A percentile compares a stretch with the other conserved stretches of the same genome.
These are phyloP conservation scores for Sweltsa coloradensis DNA, from an alignment of 1,140 invertebrate species.

Conservation along the genomic window DNA sequence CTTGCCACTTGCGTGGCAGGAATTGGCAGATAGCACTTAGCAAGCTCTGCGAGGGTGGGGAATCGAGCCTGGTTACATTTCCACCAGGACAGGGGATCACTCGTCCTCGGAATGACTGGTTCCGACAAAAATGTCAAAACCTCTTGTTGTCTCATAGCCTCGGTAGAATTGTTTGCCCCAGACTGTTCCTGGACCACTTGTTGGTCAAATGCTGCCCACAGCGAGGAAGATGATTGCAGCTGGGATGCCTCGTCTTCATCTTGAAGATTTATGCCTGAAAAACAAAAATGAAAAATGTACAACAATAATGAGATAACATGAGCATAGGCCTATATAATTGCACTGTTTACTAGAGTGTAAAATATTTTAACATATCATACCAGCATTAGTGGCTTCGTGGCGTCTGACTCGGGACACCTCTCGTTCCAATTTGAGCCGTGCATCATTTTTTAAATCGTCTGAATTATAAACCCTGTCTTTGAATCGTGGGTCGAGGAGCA, in stretches of 20 bases:
- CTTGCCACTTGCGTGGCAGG: constrained; percentile 1
- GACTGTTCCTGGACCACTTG: neutral
- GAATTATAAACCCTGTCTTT: neutral
- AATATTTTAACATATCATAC: no score
- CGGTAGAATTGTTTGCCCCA: neutral
- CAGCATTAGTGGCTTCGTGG: no score
- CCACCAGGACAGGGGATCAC: constrained; percentile 1
- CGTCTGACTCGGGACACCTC: no score
- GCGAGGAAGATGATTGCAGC: neutral
- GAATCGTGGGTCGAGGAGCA: neutral
- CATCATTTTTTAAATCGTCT: neutral
- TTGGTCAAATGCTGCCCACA: neutral
- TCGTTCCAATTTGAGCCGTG: no score
- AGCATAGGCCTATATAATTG: no score
- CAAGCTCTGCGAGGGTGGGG: constrained; percentile 3
- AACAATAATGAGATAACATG: no score
- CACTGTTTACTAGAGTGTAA: no score
- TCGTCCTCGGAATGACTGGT: neutral
- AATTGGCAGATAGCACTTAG: neutral
- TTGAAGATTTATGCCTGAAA: neutral
- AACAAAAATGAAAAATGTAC: no score
- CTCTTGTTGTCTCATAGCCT: neutral
- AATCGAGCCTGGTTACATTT: constrained; percentile 4
- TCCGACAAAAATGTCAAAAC: neutral
- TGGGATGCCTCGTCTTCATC: neutral